Evolutionary conservation across 1,140 invertebrate species (phyloP), one percentile per base, ranked within the genome.

Genomic region (Laupala kohalensis): DNA sequence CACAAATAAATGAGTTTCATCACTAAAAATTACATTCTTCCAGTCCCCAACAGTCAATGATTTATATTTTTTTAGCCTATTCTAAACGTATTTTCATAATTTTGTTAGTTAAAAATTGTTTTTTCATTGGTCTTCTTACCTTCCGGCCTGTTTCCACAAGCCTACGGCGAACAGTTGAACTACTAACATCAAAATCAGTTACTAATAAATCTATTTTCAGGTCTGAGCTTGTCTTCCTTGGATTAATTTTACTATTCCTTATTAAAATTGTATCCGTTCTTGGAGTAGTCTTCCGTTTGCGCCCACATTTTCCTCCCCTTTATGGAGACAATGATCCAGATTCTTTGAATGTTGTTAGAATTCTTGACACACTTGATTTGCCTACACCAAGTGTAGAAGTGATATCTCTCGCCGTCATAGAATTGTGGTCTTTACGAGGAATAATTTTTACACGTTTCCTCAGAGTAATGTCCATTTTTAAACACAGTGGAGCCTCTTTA

Each of bases 321-420:
- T 71, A 5, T 71, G 30, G 65, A 67, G 71, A 71, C 66, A 23
- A 3, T 67, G 71, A 71, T 67, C 28, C 37, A 2, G 27, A 29
- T 71, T 67, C 27, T 25, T 67, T 67, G 24, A 30, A 30, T 25
- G 65, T 37, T 25, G 25, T 71, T 30, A 71, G 3, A 30, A 71
- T 28, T 27, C 2, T 71, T 71, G 64, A 63, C 23, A 71, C 71
- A 71, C 71, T 37, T 30, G 71, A 71, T 71, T 67, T 71, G n/a
- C 29, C 53, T 70, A 71, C 71, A 30, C 65, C 71, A 67, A 71
- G 64, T 30, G 37, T 64, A 53, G 23, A 67, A 37, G 53, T 24
- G 25, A 67, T 71, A 67, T 71, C 71, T 67, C 29, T 67, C 19
- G 67, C 25, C 27, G 29, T 37, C 65, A 67, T 67, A 67, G 26